A percentile compares a stretch with the other conserved stretches of the same genome.
Conservation (phyloP, 37 sponge, comb jelly and placozoan species). For the Diacarnus erythraeanus region DNA sequence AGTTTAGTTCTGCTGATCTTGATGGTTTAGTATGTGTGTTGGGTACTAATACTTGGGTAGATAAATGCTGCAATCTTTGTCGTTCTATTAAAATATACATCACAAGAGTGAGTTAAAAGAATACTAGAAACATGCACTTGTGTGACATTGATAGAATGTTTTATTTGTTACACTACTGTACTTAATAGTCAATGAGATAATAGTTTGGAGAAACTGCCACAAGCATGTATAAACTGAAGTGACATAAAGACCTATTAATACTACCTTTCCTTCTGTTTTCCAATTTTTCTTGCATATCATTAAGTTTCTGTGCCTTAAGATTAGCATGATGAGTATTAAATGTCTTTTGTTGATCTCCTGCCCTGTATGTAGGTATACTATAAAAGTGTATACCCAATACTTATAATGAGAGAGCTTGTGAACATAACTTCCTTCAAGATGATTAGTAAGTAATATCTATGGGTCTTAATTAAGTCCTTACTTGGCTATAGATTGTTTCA, state of each 20-base stretch:
- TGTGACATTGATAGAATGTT: too few relatives aligned
- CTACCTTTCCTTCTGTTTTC: conserved; percentile 65
- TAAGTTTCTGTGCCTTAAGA: conserved; percentile 31
- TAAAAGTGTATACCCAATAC: too few relatives aligned
- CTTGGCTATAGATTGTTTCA: conserved; percentile 23
- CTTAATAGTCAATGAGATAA: too few relatives aligned
- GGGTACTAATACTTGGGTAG: neutral
- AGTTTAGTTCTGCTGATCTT: too few relatives aligned
- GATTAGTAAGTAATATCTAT: neutral
- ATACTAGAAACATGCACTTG: too few relatives aligned
- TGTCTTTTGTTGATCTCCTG: conserved; percentile 34
- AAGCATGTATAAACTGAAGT: neutral
- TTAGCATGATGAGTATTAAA: conserved; percentile 5
- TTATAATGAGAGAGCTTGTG: neutral
- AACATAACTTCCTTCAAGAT: neutral
- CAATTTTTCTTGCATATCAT: conserved; percentile 57
- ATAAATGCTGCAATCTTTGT: neutral
- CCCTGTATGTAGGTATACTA: too few relatives aligned
- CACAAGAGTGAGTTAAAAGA: too few relatives aligned
- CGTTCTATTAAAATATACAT: neutral
- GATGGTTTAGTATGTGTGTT: neutral
- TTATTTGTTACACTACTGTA: too few relatives aligned
- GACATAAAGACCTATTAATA: neutral
- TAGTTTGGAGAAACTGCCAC: conserved; percentile 9
- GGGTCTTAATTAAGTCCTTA: neutral